A percentile compares a stretch with the other conserved stretches of the same genome.
Conservation (phyloP, 1,140 invertebrate species). For the Dendroctonus valens region DNA sequence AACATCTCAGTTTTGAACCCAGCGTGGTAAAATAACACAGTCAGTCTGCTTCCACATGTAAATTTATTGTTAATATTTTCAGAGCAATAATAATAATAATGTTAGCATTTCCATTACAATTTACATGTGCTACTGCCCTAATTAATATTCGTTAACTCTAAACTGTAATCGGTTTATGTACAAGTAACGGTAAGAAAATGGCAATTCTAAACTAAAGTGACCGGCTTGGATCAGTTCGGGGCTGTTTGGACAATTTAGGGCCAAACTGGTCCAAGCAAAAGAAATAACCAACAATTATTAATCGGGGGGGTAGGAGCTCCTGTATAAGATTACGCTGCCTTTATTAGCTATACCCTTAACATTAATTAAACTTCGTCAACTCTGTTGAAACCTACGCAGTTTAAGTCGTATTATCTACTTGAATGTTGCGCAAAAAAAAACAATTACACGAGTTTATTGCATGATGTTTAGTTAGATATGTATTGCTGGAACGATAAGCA, state of each 20-base stretch:
- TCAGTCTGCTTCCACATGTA: slow-evolving; percentile 18
- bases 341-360: no score
- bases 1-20: background rate
- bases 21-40: background rate
- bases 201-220: background rate
- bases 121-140: slow-evolving; percentile 32
- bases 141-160: slow-evolving; percentile 27
- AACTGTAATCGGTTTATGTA: slow-evolving; percentile 16
- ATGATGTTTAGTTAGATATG: slow-evolving; percentile 4
- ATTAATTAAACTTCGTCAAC: no score
- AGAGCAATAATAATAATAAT: slow-evolving; percentile 34
- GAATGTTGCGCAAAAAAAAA: background rate
- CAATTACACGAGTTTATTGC: background rate
- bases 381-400: no score
- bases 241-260: no score
- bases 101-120: slow-evolving; percentile 29
- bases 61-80: slow-evolving; percentile 36
- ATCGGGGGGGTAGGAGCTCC: no score
- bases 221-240: no score
- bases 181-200: slow-evolving; percentile 10
- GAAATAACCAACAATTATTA: no score
- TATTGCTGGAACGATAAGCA: background rate
- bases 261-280: no score
- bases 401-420: no score
- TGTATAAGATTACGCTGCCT: no score